Evolutionary conservation across 2,888 invertebrate genomes (phyloP), one percentile per base, ranked within the genome.

Genomic region (Chymomyza fuscimana): DNA sequence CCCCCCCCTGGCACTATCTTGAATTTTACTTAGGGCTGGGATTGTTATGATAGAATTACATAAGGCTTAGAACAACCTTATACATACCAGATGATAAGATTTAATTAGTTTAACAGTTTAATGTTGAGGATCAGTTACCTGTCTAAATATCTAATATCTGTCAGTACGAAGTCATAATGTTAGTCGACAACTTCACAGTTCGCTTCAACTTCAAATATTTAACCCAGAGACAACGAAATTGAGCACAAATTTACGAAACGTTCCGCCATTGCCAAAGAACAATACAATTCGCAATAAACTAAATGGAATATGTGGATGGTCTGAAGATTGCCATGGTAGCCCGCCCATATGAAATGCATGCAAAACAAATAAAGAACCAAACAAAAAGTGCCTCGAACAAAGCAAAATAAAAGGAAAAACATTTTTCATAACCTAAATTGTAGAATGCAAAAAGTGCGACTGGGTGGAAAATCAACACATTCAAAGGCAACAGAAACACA

Each of bases 221-320:
- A 46, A 46, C 40, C 12, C 40, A 46, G 12, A 46, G 40, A 46
- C 6, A 46, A 46, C 40, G 12, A 46, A 12, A 12, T 4, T 3
- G 40, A 4, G 40, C 32, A 32, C 7, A 32, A 32, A 32, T 32
- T 32, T 78, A 81, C 69, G 70, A 63, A 63, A 72, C 72, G 77
- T 66, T 81, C 40, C 12, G 72, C 46, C 67, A 51, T 51, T 65
- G 65, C 70, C 76, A 83, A 81, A 78, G 78, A 86, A 86, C 83
- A 86, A 86, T 83, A 83, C 86, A 86, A 86, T 74, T 83, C 83
- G 81, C 86, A 83, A 83, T 83, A 86, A 83, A 72, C 83, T 86
- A 54, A 54, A 46, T 46, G 40, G 40, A 46, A 46, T 46, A 2
- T 46, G 12, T 12, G 40, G 12, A 12, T 12, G 12, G 19, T 6